Evolutionary conservation across 2,888 invertebrate species (phyloP).

Genomic region (Drosophila subsilvestris): DNA sequence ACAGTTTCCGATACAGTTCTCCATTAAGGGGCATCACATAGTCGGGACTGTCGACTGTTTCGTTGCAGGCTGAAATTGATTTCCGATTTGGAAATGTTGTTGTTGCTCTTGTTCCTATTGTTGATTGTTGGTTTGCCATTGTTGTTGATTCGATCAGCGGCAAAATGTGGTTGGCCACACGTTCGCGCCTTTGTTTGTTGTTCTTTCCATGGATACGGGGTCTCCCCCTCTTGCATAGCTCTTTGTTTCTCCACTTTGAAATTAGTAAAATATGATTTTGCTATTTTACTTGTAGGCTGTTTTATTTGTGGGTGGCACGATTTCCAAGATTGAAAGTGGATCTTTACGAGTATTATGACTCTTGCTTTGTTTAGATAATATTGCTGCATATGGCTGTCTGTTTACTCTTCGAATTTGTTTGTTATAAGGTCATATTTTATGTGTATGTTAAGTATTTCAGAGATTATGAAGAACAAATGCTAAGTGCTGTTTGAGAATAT

Average conservation of each 20-base stretch:
- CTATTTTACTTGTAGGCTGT: conserved; percentile 25
- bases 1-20: neutral
- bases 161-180: conserved; percentile 65
- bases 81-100: conserved; percentile 60
- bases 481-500: no score
- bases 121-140: conserved; percentile 37
- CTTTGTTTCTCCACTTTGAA: conserved; percentile 34
- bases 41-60: neutral
- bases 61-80: conserved; percentile 70
- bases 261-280: conserved; percentile 71
- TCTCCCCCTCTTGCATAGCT: neutral
- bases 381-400: conserved; percentile 13
- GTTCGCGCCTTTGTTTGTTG: conserved; percentile 51
- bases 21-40: neutral
- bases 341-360: neutral
- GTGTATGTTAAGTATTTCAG: neutral
- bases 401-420: neutral
- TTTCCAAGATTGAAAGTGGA: neutral
- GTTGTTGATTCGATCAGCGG: conserved; percentile 47
- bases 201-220: conserved; percentile 29
- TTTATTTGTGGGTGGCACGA: neutral
- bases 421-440: neutral
- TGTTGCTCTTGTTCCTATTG: conserved; percentile 7
- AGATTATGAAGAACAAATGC: no score
- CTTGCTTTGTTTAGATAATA: conserved; percentile 26